phyloP scores from a whole-genome alignment of 2,113 vertebrate genomes.

The Cephalopterus ornatus region DNA sequence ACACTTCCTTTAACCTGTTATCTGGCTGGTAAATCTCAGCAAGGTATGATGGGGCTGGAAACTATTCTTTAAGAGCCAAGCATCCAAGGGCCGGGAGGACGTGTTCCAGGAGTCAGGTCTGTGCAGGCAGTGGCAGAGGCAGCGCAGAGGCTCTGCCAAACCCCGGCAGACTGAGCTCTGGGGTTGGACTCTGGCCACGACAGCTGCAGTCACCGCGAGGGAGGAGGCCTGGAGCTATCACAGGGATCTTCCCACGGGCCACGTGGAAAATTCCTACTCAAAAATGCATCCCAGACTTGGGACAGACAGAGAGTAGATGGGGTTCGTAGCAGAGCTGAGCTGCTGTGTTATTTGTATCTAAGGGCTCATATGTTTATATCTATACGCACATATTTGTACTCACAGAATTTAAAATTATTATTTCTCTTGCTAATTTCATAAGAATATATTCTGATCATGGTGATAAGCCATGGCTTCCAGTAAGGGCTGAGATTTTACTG shows the following conservation, averaged over 20 bases:
- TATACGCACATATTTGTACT: background rate
- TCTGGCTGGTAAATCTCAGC: conserved; percentile 12
- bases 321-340: background rate
- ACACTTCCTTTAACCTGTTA: conserved; percentile 2
- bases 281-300: background rate
- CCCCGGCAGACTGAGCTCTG: background rate
- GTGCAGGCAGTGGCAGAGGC: conserved; percentile 45
- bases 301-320: background rate
- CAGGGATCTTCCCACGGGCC: background rate
- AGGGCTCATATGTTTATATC: background rate
- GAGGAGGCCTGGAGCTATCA: background rate
- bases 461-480: background rate
- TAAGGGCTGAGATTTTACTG: background rate
- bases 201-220: background rate
- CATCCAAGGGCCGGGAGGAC: background rate
- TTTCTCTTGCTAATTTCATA: background rate
- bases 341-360: background rate
- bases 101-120: conserved; percentile 47
- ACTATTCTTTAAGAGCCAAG: background rate
- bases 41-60: background rate
- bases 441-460: background rate
- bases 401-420: background rate
- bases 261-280: conserved; percentile 25
- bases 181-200: background rate
- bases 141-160: background rate